phyloP scores from a whole-genome alignment of 2,797 vertebrate genomes.

The Serranus cabrilla region DNA sequence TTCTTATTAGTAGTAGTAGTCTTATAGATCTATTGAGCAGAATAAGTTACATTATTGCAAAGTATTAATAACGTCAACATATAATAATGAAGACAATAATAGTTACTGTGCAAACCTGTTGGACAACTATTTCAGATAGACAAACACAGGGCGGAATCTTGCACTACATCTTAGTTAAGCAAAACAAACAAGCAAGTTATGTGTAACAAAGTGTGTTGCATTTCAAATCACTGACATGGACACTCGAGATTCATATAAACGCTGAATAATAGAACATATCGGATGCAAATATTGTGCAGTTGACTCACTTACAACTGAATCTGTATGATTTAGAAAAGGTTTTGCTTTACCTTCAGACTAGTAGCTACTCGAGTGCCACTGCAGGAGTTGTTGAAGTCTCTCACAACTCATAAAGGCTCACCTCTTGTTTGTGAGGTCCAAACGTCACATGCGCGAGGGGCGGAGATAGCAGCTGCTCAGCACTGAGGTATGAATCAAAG shows the following conservation, averaged over 20 bases:
- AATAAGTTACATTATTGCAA: neutral
- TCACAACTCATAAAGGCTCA: neutral
- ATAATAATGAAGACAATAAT: too few relatives aligned
- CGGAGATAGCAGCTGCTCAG: neutral
- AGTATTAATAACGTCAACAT: neutral
- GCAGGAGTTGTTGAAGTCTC: neutral
- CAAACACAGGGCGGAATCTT: neutral
- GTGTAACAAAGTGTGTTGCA: constrained; percentile 4
- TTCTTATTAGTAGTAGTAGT: neutral
- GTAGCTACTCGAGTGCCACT: fast-evolving
- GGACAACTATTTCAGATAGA: neutral
- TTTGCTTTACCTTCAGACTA: constrained; percentile 36
- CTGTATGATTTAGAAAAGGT: neutral
- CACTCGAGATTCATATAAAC: neutral
- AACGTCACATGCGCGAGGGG: constrained; percentile 14
- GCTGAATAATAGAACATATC: neutral
- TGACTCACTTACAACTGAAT: neutral
- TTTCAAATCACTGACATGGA: neutral
- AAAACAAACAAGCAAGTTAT: neutral
- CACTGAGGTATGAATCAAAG: neutral
- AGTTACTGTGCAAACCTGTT: too few relatives aligned
- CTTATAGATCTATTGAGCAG: neutral
- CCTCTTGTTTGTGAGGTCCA: neutral
- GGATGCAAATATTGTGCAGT: neutral
- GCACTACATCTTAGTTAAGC: neutral